Evolutionary conservation across 2,113 vertebrate species (phyloP).

Genomic region (Xiphias gladius): DNA sequence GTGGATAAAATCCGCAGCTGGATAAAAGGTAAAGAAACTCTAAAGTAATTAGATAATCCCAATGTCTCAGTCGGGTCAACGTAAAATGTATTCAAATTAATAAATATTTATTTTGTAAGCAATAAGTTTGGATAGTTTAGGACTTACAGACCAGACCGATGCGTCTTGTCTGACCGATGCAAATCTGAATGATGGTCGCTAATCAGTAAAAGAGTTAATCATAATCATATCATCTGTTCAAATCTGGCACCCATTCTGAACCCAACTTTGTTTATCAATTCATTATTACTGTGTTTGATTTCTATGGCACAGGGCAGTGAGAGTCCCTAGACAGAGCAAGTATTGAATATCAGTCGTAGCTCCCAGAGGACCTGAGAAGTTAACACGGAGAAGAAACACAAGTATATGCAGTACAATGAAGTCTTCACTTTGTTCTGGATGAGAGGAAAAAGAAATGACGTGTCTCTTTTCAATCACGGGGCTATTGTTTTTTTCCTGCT

Average conservation of each 20-base stretch:
- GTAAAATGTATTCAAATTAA: too few relatives aligned
- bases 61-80: too few relatives aligned
- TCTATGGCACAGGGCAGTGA: background rate
- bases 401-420: constrained; percentile 29
- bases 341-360: background rate
- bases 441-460: constrained; percentile 30
- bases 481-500: constrained; percentile 63
- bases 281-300: background rate
- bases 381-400: constrained; percentile 20
- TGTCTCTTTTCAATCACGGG: constrained; percentile 44
- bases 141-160: too few relatives aligned
- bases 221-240: background rate
- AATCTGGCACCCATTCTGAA: background rate
- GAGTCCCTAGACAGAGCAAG: background rate
- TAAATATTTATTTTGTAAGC: too few relatives aligned
- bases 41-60: too few relatives aligned
- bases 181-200: background rate
- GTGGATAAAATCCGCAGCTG: too few relatives aligned
- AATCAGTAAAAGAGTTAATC: too few relatives aligned
- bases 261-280: background rate
- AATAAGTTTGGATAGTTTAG: too few relatives aligned
- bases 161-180: too few relatives aligned
- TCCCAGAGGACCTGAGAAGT: background rate
- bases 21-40: too few relatives aligned
- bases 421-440: constrained; percentile 46